These are phyloP conservation scores for Phoeniculus purpureus DNA, from an alignment of 2,797 vertebrate species.

Conservation along the genomic window DNA sequence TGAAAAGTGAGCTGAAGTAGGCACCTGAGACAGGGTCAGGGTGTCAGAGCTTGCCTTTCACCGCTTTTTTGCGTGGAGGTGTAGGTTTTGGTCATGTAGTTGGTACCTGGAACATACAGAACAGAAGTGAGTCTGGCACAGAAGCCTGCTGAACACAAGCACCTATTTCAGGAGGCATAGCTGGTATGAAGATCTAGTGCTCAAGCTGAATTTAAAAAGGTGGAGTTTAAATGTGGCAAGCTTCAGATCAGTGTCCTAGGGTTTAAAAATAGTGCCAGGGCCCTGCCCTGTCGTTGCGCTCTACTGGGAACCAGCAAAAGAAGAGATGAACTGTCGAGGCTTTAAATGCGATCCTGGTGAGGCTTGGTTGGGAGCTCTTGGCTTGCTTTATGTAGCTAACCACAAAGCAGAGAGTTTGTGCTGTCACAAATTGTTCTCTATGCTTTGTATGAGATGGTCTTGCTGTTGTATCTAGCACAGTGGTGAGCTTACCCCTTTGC, in stretches of 20 bases:
- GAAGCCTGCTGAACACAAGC: background rate
- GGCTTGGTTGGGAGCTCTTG: background rate
- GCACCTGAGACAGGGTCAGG: background rate
- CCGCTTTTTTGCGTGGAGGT: background rate
- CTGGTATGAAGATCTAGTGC: background rate
- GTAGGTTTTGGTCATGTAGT: background rate
- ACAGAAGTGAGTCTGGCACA: background rate
- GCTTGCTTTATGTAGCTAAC: background rate
- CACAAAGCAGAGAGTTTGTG: background rate
- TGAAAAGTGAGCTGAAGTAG: background rate
- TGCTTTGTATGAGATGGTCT: rapidly evolving
- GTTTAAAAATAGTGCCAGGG: constrained; percentile 11
- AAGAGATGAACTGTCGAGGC: background rate
- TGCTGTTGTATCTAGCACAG: background rate
- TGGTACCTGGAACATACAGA: background rate
- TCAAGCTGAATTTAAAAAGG: constrained; percentile 36
- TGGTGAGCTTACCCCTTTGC: background rate
- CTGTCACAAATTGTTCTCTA: background rate
- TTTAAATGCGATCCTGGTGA: background rate
- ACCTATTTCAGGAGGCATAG: background rate
- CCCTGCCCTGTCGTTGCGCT: background rate
- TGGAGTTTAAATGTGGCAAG: background rate
- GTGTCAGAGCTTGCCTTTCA: background rate
- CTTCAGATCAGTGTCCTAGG: background rate
- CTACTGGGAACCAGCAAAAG: background rate